Evolutionary conservation across 2,888 invertebrate species (phyloP), one percentile per base, ranked within the genome.

Genomic region (Frankliniella fusca): DNA sequence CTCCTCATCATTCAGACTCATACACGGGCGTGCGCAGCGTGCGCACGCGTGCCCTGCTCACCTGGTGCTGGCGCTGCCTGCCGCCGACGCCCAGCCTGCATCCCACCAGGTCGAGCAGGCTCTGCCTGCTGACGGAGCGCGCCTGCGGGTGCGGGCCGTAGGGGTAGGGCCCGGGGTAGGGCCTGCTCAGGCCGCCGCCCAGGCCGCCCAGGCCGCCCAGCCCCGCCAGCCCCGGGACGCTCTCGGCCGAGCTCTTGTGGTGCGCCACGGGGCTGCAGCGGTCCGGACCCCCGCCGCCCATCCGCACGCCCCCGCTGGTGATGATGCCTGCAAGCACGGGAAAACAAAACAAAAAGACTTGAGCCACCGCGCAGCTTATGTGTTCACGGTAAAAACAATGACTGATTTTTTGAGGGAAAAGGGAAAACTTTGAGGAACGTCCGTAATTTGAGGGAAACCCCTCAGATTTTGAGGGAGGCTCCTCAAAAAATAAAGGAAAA

Each of bases 61-160:
- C 80, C 83, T 85, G 85, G 85, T 86, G 86, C 82, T 86, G 85
- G 82, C 84, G 85, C 82, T 85, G 85, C 84, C 86, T 86, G 82
- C 87, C 87, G 83, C 86, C 86, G 48, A 88, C 87, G 86, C 94
- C 93, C 90, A 94, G 92, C 89, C 94, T 94, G 89, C 93, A 94
- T 88, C 94, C 93, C 89, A 94, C 93, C 88, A 95, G 89, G 88
- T 92, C 92, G 85, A 92, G 88, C 83, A 92, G 90, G 86, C 92
- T 92, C 87, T 92, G 91, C 85, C 90, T 90, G 80, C 92, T 92
- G 81, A 91, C 90, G 82, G 92, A 91, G 80, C 50, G 83, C 83
- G 81, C 82, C 83, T 81, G 83, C 83, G 81, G 82, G 83, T 83
- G 84, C 83, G 70, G 84, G 83, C 82, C 83, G 83, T 80, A 84